Percentiles rank a stretch among this genome's conserved stretches.
These are phyloP conservation scores for Delphinus delphis DNA, from an alignment of 2,113 vertebrate genomes.

Conservation along the genomic window DNA sequence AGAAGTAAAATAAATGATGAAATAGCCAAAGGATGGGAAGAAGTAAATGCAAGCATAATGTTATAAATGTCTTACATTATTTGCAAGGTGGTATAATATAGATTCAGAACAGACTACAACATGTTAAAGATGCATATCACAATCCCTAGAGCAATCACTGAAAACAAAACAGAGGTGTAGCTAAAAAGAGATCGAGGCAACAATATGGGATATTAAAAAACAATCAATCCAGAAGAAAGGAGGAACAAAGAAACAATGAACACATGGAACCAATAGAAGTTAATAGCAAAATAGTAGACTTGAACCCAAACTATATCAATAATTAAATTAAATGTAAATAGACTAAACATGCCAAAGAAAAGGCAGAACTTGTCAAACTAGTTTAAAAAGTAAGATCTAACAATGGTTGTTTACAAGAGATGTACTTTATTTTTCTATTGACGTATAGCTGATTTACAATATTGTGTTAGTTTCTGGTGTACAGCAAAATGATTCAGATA, in stretches of 20 bases:
- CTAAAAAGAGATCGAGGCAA: not conserved
- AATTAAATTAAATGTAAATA: not conserved
- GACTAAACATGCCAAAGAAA: not conserved
- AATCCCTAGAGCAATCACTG: not conserved
- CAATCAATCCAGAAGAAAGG: not conserved
- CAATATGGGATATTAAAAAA: not conserved
- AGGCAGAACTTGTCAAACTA: not conserved
- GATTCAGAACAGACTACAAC: not conserved
- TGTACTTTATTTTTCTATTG: too few species aligned
- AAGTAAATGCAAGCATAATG: not conserved
- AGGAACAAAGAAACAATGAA: not conserved
- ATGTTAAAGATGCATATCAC: not conserved
- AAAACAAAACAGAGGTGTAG: not conserved
- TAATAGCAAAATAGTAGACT: not conserved
- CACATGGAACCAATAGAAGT: not conserved
- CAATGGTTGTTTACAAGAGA: not conserved
- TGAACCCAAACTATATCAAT: not conserved
- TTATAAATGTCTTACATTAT: not conserved
- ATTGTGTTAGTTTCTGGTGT: too few species aligned
- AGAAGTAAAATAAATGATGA: not conserved
- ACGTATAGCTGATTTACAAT: too few species aligned
- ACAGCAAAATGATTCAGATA: too few species aligned
- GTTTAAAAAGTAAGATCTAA: not conserved
- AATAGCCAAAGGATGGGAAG: not conserved
- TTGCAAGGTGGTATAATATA: not conserved